Percentiles rank a stretch among this genome's conserved stretches.
phyloP scores from a whole-genome alignment of 2,888 invertebrate genomes.

The Stenoptilia bipunctidactyla region DNA sequence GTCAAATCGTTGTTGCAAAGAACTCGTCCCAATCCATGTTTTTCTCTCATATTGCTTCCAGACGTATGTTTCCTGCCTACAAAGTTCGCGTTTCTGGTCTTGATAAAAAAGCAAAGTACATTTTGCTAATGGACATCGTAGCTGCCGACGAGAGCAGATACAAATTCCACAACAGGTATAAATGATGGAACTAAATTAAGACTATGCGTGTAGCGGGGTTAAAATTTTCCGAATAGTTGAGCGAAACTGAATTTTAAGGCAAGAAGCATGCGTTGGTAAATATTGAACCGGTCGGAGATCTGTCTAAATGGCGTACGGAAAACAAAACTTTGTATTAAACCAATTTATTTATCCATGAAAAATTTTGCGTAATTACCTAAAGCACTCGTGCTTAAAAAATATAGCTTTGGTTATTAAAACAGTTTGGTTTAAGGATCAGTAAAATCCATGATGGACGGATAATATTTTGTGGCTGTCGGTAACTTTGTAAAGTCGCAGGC shows the following conservation, averaged over 20 bases:
- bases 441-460: no score
- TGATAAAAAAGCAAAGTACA: constrained; percentile 98
- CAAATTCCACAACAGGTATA: constrained; percentile 94
- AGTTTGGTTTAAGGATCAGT: no score
- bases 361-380: no score
- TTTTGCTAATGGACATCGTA: constrained; percentile 96
- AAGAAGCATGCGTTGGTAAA: constrained; percentile 76
- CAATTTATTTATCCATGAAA: no score
- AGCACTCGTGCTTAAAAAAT: no score
- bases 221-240: background rate
- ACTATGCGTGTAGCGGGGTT: constrained; percentile 14
- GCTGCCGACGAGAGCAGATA: constrained; percentile 96
- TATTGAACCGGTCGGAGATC: background rate
- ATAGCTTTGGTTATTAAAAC: no score
- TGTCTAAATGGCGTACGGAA: no score
- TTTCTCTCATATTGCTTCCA: constrained; percentile 77
- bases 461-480: no score
- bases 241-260: constrained; percentile 61
- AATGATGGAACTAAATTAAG: constrained; percentile 67
- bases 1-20: constrained; percentile 64
- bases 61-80: constrained; percentile 98
- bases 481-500: no score
- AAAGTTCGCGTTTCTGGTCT: constrained; percentile 96
- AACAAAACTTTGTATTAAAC: no score
- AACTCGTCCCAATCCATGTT: constrained; percentile 62